These are phyloP conservation scores for Rhagonycha fulva DNA, from an alignment of 2,888 invertebrate genomes.

Conservation along the genomic window DNA sequence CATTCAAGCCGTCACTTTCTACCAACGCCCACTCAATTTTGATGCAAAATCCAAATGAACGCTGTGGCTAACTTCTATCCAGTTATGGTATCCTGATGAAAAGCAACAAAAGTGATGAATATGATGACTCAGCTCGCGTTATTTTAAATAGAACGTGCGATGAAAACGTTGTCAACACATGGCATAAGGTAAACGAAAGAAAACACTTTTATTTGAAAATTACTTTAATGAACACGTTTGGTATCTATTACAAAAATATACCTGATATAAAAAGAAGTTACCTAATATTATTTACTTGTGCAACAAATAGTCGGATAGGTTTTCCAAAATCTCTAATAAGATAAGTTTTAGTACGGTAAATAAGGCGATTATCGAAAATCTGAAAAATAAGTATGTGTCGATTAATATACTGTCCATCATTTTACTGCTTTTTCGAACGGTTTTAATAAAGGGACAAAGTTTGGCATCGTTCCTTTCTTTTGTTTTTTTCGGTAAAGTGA, in stretches of 20 bases:
- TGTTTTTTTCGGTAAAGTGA: background rate
- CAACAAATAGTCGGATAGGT: too few relatives aligned
- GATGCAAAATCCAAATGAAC: too few relatives aligned
- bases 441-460: too few relatives aligned
- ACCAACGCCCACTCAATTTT: too few relatives aligned
- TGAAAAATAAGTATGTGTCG: background rate
- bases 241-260: background rate
- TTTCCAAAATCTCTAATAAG: too few relatives aligned
- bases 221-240: background rate
- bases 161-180: background rate
- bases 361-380: background rate
- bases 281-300: too few relatives aligned
- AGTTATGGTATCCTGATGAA: background rate
- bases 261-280: background rate
- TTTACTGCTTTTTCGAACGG: too few relatives aligned
- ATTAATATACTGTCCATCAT: background rate
- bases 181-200: background rate
- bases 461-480: background rate
- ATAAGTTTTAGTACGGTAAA: background rate
- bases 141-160: background rate
- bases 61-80: background rate
- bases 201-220: background rate
- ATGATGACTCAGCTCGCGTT: background rate
- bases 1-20: background rate
- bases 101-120: background rate